phyloP scores from a whole-genome alignment of 23 tunicate species.

The Phallusia fumigata region DNA sequence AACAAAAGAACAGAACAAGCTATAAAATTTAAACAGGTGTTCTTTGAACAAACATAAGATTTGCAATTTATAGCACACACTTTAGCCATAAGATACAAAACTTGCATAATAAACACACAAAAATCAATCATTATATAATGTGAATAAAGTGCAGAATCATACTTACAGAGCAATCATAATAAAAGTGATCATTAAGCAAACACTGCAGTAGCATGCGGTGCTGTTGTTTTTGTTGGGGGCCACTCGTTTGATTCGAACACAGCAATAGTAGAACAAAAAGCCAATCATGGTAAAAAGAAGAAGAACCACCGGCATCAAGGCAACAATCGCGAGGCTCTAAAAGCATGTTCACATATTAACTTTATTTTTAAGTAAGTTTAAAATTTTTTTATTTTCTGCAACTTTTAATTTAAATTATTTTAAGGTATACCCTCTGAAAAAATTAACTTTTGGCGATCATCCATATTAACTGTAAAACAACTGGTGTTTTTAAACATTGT shows the following conservation, averaged over 20 bases:
- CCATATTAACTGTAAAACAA: no score
- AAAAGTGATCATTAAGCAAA: constrained; percentile 52
- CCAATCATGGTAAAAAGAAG: constrained; percentile 63
- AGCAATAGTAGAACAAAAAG: constrained; percentile 58
- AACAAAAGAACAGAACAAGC: no score
- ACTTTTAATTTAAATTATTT: neutral
- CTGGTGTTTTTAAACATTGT: no score
- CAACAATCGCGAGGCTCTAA: constrained; percentile 67
- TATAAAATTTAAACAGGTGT: no score
- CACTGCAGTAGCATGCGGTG: constrained; percentile 74
- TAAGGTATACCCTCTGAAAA: no score
- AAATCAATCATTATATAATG: no score
- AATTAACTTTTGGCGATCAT: no score
- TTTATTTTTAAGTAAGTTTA: no score
- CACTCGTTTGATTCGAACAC: constrained; percentile 45
- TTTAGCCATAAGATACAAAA: no score
- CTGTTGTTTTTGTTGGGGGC: constrained; percentile 43
- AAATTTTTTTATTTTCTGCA: neutral
- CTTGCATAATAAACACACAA: no score
- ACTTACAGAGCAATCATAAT: constrained; percentile 64
- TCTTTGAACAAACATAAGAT: no score
- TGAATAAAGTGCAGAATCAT: neutral
- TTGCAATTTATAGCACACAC: no score
- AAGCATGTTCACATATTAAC: neutral
- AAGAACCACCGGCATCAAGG: constrained; percentile 49